A percentile compares a stretch with the other conserved stretches of the same genome.
Conservation (phyloP, 2,113 vertebrate genomes). For the Eublepharis macularius region DNA sequence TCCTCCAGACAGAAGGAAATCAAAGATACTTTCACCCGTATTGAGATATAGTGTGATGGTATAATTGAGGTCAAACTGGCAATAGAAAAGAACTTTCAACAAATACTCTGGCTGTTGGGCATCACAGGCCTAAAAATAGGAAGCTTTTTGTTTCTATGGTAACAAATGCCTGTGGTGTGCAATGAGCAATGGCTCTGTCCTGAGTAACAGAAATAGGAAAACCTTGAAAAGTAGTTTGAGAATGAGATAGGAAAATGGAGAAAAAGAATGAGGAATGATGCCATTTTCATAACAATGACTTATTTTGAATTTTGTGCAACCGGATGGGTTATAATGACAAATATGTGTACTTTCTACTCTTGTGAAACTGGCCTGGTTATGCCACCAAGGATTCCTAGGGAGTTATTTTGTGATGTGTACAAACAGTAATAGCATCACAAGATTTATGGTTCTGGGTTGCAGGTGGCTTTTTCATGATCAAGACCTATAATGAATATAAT, state of each 20-base stretch:
- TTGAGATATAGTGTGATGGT: background rate
- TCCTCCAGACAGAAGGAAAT: background rate
- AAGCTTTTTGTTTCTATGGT: background rate
- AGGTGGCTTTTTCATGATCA: background rate
- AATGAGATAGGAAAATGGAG: background rate
- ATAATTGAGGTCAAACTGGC: background rate
- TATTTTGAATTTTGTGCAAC: background rate
- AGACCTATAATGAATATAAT: no score
- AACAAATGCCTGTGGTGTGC: background rate
- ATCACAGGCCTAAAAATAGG: background rate
- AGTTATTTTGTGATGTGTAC: background rate
- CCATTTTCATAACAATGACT: background rate
- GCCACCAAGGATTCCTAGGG: background rate
- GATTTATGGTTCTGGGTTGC: background rate
- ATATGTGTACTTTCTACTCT: background rate
- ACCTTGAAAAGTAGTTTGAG: background rate
- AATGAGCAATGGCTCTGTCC: background rate
- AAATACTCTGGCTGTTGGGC: background rate
- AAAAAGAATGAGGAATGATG: background rate
- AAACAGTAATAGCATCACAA: background rate
- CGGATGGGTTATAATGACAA: background rate
- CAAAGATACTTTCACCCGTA: background rate
- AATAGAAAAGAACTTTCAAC: background rate
- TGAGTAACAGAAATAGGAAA: background rate
- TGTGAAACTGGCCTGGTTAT: background rate